Percentiles rank a stretch among this genome's conserved stretches.
These are phyloP conservation scores for Formica exsecta DNA, from an alignment of 1,140 invertebrate species.

Conservation along the genomic window DNA sequence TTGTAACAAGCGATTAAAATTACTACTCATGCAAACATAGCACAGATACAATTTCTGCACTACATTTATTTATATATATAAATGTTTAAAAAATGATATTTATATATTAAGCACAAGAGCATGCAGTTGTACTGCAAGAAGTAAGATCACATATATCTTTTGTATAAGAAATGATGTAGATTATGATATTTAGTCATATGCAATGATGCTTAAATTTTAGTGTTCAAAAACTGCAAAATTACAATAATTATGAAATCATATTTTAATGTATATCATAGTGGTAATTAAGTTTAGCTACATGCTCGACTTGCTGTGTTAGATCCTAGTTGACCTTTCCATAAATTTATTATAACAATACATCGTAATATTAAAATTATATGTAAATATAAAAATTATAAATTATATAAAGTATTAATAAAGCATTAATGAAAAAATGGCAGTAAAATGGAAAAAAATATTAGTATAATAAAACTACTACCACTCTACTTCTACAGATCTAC, in stretches of 20 bases:
- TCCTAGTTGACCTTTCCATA: not conserved
- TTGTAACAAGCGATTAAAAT: slow-evolving; percentile 81
- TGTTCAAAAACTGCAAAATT: slow-evolving; percentile 17
- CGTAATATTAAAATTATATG: slow-evolving; percentile 23
- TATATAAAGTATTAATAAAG: slow-evolving; percentile 42
- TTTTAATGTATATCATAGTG: not conserved
- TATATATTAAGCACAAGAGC: slow-evolving; percentile 67
- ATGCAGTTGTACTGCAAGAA: slow-evolving; percentile 64
- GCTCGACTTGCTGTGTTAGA: not conserved
- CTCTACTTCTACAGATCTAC: slow-evolving; percentile 40
- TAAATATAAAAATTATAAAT: slow-evolving; percentile 26
- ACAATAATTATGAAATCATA: slow-evolving; percentile 10
- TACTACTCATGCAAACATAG: slow-evolving; percentile 81
- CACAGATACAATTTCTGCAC: slow-evolving; percentile 20
- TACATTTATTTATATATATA: no score
- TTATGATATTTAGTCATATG: slow-evolving; percentile 1
- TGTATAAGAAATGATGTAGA: not conserved
- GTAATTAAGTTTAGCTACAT: slow-evolving; percentile 1
- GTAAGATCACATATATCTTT: slow-evolving; percentile 13
- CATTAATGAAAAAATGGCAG: slow-evolving; percentile 48
- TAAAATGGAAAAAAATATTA: slow-evolving; percentile 59
- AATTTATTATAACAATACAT: slow-evolving; percentile 18
- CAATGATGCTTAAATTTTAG: slow-evolving; percentile 3
- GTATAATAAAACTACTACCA: slow-evolving; percentile 34
- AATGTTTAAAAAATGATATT: slow-evolving; percentile 25